Evolutionary conservation across 2,888 invertebrate genomes (phyloP).

Genomic region (Drymonia ruficornis): DNA sequence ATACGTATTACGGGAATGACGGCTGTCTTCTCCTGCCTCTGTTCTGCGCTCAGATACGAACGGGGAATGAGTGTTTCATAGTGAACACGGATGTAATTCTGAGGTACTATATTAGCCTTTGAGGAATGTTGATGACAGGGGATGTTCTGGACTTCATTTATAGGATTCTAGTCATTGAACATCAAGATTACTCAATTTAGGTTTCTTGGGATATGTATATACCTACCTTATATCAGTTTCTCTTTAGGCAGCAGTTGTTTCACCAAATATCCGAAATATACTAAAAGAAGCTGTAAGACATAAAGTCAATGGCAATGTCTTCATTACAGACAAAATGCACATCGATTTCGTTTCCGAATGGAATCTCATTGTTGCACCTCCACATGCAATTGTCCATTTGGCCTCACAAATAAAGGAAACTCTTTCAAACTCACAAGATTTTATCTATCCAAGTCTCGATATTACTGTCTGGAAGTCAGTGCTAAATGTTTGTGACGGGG

Average conservation of each 20-base stretch:
- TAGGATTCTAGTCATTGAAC: background rate
- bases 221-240: no score
- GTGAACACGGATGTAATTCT: constrained; percentile 27
- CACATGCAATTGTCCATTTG: constrained; percentile 44
- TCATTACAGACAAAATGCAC: constrained; percentile 34
- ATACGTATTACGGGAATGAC: constrained; percentile 58
- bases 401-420: constrained; percentile 45
- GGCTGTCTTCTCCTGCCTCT: constrained; percentile 48
- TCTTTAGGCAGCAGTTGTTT: no score
- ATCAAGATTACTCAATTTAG: background rate
- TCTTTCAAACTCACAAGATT: constrained; percentile 55
- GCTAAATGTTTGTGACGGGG: constrained; percentile 65
- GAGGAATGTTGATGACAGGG: background rate
- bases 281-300: no score
- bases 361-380: constrained; percentile 39
- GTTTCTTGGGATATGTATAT: no score
- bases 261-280: no score
- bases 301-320: constrained; percentile 4
- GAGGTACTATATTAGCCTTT: constrained; percentile 14
- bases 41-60: constrained; percentile 11
- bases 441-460: constrained; percentile 54
- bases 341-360: constrained; percentile 33
- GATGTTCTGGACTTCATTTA: background rate
- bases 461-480: constrained; percentile 65
- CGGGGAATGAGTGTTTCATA: constrained; percentile 16